A percentile compares a stretch with the other conserved stretches of the same genome.
phyloP scores from a whole-genome alignment of 2,888 invertebrate species.

The Agrochola macilenta region DNA sequence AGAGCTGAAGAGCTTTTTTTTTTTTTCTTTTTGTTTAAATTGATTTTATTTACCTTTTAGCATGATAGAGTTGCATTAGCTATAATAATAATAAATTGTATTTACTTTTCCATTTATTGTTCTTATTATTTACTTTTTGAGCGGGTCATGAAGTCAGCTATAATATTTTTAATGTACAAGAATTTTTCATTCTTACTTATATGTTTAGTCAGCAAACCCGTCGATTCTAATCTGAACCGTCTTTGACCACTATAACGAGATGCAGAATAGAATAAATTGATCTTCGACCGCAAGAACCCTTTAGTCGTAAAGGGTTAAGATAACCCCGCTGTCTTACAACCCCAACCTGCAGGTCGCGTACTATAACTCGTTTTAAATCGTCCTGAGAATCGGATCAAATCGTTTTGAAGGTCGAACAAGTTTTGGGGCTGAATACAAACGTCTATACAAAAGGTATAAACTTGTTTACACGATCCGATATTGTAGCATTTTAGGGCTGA shows the following conservation, averaged over 20 bases:
- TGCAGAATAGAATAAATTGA: constrained; percentile 22
- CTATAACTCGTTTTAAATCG: constrained; percentile 53
- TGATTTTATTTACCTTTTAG: neutral
- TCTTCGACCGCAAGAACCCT: constrained; percentile 24
- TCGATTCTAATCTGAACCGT: constrained; percentile 1
- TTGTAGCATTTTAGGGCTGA: constrained; percentile 59
- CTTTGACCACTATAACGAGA: constrained; percentile 9
- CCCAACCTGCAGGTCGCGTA: constrained; percentile 34
- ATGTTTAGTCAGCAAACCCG: neutral
- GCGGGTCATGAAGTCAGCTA: neutral
- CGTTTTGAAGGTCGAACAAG: constrained; percentile 56
- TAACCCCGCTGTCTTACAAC: constrained; percentile 26
- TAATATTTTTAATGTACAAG: neutral
- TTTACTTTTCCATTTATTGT: constrained; percentile 3
- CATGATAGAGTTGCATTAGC: neutral
- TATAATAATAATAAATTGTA: constrained; percentile 2
- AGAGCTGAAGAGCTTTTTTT: no score
- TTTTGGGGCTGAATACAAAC: constrained; percentile 42
- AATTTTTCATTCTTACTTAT: neutral
- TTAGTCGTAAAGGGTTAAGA: constrained; percentile 30
- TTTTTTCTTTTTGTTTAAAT: no score
- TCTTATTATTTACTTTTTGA: constrained; percentile 5
- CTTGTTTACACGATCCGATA: constrained; percentile 63
- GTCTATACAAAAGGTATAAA: constrained; percentile 48
- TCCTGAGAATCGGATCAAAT: constrained; percentile 46